Percentiles rank a stretch among this genome's conserved stretches.
phyloP scores from a whole-genome alignment of 2,888 invertebrate species.

The Oscheius sp. region DNA sequence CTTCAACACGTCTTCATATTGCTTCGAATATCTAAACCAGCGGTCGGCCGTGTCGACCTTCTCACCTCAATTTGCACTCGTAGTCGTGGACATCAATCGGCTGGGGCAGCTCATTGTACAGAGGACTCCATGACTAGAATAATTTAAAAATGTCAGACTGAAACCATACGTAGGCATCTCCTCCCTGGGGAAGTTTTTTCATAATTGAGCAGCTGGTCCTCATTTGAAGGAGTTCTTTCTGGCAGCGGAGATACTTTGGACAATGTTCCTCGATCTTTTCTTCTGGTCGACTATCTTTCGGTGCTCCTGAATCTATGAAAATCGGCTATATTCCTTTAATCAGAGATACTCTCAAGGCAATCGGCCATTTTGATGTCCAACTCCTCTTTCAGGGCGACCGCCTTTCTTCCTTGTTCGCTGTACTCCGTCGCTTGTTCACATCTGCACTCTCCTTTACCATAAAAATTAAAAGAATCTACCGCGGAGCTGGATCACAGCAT shows the following conservation, averaged over 20 bases:
- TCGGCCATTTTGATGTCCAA: slow-evolving; percentile 53
- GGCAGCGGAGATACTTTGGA: slow-evolving; percentile 47
- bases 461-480: too few relatives aligned
- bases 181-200: slow-evolving; percentile 34
- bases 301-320: slow-evolving; percentile 7
- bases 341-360: slow-evolving; percentile 32
- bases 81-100: slow-evolving; percentile 27
- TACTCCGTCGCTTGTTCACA: slow-evolving; percentile 49
- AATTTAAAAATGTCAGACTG: neutral
- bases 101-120: slow-evolving; percentile 29
- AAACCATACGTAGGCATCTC: slow-evolving; percentile 27
- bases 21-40: slow-evolving; percentile 27
- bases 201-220: slow-evolving; percentile 35
- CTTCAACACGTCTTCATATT: slow-evolving; percentile 42
- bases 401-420: slow-evolving; percentile 48
- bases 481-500: slow-evolving; percentile 52
- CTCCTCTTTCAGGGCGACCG: slow-evolving; percentile 47
- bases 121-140: slow-evolving; percentile 26
- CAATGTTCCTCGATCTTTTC: slow-evolving; percentile 36
- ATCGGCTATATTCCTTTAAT: neutral
- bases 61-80: slow-evolving; percentile 26
- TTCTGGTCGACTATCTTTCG: too few relatives aligned
- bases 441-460: slow-evolving; percentile 15
- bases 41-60: neutral
- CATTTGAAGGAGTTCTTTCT: slow-evolving; percentile 46